Base-by-base conservation (phyloP, 2,888 invertebrate species). In the Eilema caniola region DNA sequence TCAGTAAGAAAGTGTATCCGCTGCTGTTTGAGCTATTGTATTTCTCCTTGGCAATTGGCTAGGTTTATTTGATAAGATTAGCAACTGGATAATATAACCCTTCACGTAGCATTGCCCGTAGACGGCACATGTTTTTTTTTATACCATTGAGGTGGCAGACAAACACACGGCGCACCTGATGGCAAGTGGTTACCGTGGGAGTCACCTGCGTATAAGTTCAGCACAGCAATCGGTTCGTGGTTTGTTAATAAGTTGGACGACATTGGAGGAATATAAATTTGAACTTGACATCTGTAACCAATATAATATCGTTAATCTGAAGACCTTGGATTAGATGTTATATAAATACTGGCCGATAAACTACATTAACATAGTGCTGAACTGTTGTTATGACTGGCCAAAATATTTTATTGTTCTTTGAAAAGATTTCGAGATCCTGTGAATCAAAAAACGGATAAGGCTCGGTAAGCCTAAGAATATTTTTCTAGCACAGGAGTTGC, bases 1-100 rank as follows among this genome's bases (percentile, higher is more conserved):
- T 69, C 73, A 24, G 56, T 60, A 70, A 73, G 74, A 78, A 77
- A 78, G 76, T 77, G 71, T 69, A 69, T 75, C 75, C 66, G 12
- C 56, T 57, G 41, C 62, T 37, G 31, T 62, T 65, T 62, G 47
- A 41, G 64, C 68, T 65, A 74, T 74, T 71, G 70, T 67, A 61
- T 78, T 61, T 56, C 62, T 70, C 60, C 41, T 63, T 73, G 25
- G 61, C 73, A 72, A 70, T 71, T 31, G 70, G 61, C 62, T 53
- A 72, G 20, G 69, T 67, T 73, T 72, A 64, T 25, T 66, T 66
- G 47, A 62, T 31, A 14, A 47, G n/a, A 4, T 5, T 33, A 12
- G 53, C 62, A 47, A 57, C 65, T 25, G n/a, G n/a, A 12, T 5
- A n/a, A 53, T 4, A 25, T 37, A 37, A 37, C 33, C 33, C 33